These are phyloP conservation scores for Sycobia sp. DNA, from an alignment of 1,140 invertebrate species.

Conservation along the genomic window DNA sequence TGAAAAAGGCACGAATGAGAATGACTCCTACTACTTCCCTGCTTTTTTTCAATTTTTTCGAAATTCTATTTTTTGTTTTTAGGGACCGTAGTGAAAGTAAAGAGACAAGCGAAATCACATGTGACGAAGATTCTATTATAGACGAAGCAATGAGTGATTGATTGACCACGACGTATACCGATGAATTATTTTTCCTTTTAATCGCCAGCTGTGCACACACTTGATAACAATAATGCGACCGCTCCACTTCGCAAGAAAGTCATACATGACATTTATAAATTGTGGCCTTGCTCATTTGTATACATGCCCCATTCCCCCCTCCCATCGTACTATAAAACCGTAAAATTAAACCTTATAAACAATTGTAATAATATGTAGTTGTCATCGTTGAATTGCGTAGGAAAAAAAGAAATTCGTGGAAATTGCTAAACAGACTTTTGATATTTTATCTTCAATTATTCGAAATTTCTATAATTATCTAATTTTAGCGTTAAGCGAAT, in stretches of 20 bases:
- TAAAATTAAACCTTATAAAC: background rate
- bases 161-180: constrained; percentile 5
- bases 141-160: constrained; percentile 21
- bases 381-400: background rate
- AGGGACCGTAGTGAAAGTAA: constrained; percentile 11
- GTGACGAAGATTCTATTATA: constrained; percentile 16
- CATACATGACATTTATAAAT: constrained; percentile 21
- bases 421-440: background rate
- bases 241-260: constrained; percentile 15
- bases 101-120: constrained; percentile 11
- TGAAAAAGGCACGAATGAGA: constrained; percentile 23
- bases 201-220: background rate
- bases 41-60: constrained; percentile 5
- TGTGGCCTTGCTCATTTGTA: constrained; percentile 28
- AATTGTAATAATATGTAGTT: constrained; percentile 11
- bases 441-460: constrained; percentile 3
- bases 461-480: too few species aligned
- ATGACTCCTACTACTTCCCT: background rate
- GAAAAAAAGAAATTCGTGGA: background rate
- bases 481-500: too few species aligned
- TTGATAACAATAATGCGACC: constrained; percentile 4
- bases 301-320: background rate
- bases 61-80: constrained; percentile 3
- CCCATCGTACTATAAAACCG: background rate
- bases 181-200: constrained; percentile 1